Conservation (phyloP, 1,140 invertebrate genomes). For the Trachymyrmex cornetzi region DNA sequence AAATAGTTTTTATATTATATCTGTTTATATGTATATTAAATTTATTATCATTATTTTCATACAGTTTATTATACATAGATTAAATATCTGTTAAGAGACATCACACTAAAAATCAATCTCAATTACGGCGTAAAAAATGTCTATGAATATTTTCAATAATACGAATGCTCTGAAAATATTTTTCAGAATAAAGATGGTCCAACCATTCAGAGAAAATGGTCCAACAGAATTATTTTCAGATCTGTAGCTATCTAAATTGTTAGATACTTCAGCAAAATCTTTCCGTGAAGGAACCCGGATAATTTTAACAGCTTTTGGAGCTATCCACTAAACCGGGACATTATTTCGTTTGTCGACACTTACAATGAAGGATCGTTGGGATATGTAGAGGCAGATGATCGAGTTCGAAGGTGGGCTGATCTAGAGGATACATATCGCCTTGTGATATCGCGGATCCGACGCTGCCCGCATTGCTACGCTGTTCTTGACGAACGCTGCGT, state of each 20-base stretch:
- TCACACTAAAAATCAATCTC: background rate
- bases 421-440: slow-evolving; percentile 86
- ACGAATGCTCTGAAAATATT: background rate
- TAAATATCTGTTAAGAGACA: background rate
- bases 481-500: slow-evolving; percentile 67
- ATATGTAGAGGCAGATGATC: slow-evolving; percentile 84
- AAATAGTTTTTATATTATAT: background rate
- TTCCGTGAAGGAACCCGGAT: background rate
- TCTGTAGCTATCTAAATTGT: too few relatives aligned
- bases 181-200: too few relatives aligned
- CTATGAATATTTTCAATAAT: background rate
- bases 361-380: slow-evolving; percentile 92
- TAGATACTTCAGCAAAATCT: too few relatives aligned
- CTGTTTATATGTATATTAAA: background rate
- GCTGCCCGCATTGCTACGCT: slow-evolving; percentile 23
- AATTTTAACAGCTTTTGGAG: background rate
- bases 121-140: background rate
- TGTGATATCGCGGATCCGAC: slow-evolving; percentile 63
- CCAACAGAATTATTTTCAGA: too few relatives aligned
- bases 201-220: background rate
- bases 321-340: too few relatives aligned
- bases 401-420: slow-evolving; percentile 85
- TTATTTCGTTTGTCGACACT: slow-evolving; percentile 80
- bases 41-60: background rate
- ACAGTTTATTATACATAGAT: background rate